A percentile compares a stretch with the other conserved stretches of the same genome.
These are phyloP conservation scores for Heliornis fulica DNA, from an alignment of 2,113 vertebrate genomes.

Conservation along the genomic window DNA sequence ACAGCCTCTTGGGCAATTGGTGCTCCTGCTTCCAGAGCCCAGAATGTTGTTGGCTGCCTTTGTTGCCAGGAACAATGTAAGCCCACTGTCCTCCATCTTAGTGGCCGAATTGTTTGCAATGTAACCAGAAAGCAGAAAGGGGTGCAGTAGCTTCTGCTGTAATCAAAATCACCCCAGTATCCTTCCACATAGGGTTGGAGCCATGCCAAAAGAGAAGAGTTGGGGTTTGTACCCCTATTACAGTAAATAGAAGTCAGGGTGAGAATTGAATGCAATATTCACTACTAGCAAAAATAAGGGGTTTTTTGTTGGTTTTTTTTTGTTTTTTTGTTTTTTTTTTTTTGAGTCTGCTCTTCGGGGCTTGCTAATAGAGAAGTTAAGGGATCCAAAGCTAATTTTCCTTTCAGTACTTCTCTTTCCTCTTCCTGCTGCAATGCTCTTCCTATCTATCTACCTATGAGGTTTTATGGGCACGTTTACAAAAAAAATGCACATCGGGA, in stretches of 20 bases:
- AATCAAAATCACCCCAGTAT: not conserved
- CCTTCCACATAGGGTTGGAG: not conserved
- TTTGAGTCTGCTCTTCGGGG: constrained; percentile 19
- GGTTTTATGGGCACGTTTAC: constrained; percentile 21
- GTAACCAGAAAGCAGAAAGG: not conserved
- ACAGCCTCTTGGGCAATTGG: not conserved
- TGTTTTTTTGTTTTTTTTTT: too few species aligned
- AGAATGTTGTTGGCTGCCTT: not conserved
- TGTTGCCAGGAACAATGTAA: not conserved
- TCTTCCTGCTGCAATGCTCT: not conserved
- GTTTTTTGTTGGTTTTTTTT: too few species aligned
- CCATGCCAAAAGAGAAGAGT: not conserved
- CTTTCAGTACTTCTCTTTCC: not conserved
- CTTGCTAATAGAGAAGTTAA: not conserved
- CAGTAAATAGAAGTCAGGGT: not conserved
- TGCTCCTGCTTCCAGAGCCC: not conserved
- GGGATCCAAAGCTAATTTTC: not conserved
- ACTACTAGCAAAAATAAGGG: not conserved
- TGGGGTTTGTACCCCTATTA: not conserved
- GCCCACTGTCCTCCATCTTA: not conserved
- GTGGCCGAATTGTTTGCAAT: not conserved
- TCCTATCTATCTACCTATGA: constrained; percentile 30
- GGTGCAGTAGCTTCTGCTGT: not conserved
- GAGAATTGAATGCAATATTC: constrained; percentile 17
- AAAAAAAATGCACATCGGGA: constrained; percentile 34